phyloP scores from a whole-genome alignment of 2,888 invertebrate genomes.

The Eilema sororculum region DNA sequence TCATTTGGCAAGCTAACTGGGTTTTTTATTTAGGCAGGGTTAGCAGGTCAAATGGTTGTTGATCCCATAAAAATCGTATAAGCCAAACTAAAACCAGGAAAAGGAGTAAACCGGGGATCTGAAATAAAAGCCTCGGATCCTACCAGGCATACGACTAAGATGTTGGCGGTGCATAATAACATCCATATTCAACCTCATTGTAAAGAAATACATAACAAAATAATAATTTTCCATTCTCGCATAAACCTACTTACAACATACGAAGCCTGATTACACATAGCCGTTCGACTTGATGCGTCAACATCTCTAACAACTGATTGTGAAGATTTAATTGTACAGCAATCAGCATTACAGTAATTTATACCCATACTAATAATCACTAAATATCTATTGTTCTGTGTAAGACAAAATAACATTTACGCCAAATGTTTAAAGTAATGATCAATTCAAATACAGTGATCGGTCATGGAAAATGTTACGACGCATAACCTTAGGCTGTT shows the following conservation, averaged over 20 bases:
- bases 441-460: conserved; percentile 15
- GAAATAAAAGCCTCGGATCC: not conserved
- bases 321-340: conserved; percentile 19
- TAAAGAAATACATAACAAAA: not conserved
- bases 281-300: conserved; percentile 17
- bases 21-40: no score
- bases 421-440: conserved; percentile 5
- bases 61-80: not conserved
- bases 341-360: conserved; percentile 17
- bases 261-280: conserved; percentile 13
- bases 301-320: conserved; percentile 16
- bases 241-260: conserved; percentile 11
- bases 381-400: conserved; percentile 25
- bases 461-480: conserved; percentile 12
- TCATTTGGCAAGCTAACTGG: no score
- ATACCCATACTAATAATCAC: conserved; percentile 11
- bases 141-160: not conserved
- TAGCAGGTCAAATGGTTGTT: not conserved
- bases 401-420: conserved; percentile 12
- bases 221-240: not conserved
- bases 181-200: not conserved
- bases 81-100: not conserved
- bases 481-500: not conserved
- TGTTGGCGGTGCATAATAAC: not conserved
- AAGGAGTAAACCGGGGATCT: not conserved